Conservation (phyloP, 2,888 invertebrate species). For the Actias luna region DNA sequence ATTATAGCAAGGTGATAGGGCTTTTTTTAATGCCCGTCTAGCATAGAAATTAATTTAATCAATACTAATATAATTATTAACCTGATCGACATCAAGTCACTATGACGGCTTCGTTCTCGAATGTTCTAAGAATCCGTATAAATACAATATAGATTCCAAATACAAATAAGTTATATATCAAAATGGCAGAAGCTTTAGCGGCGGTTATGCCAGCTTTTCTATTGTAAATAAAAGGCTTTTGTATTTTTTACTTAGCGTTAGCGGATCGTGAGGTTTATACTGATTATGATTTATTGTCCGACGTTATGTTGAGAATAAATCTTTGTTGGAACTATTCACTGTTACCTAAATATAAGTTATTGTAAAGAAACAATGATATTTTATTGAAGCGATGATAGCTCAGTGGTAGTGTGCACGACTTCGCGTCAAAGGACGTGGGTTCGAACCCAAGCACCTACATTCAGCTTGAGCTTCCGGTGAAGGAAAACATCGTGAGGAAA, state of each 20-base stretch:
- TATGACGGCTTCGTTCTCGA: neutral
- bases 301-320: neutral
- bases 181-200: neutral
- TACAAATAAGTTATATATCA: neutral
- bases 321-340: neutral
- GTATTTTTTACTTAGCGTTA: neutral
- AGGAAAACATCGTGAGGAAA: no score
- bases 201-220: neutral
- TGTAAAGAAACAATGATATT: neutral
- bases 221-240: neutral
- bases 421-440: no score
- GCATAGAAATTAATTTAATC: no score
- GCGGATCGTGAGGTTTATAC: constrained; percentile 1
- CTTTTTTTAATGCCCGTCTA: no score
- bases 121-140: neutral
- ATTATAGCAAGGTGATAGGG: no score
- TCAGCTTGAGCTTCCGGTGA: no score
- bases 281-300: neutral
- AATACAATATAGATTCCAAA: neutral
- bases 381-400: no score
- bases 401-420: no score
- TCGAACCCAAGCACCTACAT: no score
- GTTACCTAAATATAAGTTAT: neutral
- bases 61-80: no score
- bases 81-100: no score